Base-by-base conservation (phyloP, 2,797 vertebrate species). In the Poeciliopsis infans region DNA sequence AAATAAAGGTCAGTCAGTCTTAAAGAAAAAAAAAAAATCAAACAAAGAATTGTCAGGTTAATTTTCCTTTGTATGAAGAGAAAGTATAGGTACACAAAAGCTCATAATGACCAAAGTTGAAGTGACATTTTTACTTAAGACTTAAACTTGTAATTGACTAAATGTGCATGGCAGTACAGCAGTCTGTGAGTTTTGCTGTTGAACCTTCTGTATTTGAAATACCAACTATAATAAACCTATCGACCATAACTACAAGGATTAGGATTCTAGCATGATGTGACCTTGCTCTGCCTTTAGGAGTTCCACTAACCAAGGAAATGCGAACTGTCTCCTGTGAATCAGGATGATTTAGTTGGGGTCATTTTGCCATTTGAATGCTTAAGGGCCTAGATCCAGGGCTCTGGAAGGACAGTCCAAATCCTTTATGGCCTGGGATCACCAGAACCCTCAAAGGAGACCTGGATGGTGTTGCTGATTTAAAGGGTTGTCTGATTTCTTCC, bases 1-100 rank as follows among this genome's bases (percentile, higher is more conserved):
- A 72, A 68, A 71, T 47, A 36, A n/a, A 76, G 78, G 78, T 33
- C 70, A 16, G 66, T 59, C 12, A 2, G 25, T 15, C 75, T 28
- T 47, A 31, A 49, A 39, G 70, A 7, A 18, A n/a, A 36, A 49
- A 43, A 43, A 10, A 36, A 61, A 33, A 43, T 8, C 45, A 46
- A 71, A 72, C 25, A 36, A 55, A 68, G 39, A 46, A 51, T 7
- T 73, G 45, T 69, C 23, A 20, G 16, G 16, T 31, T 61, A 23
- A 64, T 25, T 5, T 72, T 36, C 10, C 41, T 64, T 31, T 18
- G 5, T 3, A 43, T 23, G 23, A 23, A 78, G 28, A n/a, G 11
- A n/a, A 20, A 31, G 41, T 20, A 18, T 4, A 74, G 51, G 20
- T 11, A 16, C 3, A 39, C 4, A 23, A 55, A n/a, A 12, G 53